Percentiles rank a stretch among this genome's conserved stretches.
Conservation (phyloP, 2,888 invertebrate genomes). For the Steinernema scapterisci region DNA sequence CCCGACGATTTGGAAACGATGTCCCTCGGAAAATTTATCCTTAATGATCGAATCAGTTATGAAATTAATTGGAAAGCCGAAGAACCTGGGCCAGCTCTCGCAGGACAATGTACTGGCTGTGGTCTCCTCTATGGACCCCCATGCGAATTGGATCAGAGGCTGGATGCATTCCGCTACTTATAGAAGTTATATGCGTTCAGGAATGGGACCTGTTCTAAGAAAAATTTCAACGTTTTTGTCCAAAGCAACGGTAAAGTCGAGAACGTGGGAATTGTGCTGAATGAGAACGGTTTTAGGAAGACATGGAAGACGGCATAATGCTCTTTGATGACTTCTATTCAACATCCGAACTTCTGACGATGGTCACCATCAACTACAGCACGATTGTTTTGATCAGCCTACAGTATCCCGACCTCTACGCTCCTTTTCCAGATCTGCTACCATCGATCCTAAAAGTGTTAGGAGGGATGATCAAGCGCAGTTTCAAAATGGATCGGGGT, state of each 20-base stretch:
- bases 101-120: neutral
- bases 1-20: slow-evolving; percentile 21
- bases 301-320: neutral
- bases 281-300: neutral
- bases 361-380: slow-evolving; percentile 20
- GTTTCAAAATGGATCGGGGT: neutral
- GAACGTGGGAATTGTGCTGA: neutral
- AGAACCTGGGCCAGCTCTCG: neutral
- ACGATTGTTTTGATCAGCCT: neutral
- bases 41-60: neutral
- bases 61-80: neutral
- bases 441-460: neutral
- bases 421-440: neutral
- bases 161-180: slow-evolving; percentile 2
- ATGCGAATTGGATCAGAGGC: neutral
- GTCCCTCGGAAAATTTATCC: neutral
- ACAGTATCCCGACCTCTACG: slow-evolving; percentile 16
- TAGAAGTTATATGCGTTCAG: neutral
- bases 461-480: neutral
- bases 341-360: neutral
- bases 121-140: slow-evolving; percentile 3
- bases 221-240: neutral
- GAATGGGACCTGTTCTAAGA: neutral
- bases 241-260: neutral
- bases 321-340: slow-evolving; percentile 2